Evolutionary conservation across 1,140 invertebrate genomes (phyloP), one percentile per base, ranked within the genome.

Genomic region (Amphibalanus amphitrite): DNA sequence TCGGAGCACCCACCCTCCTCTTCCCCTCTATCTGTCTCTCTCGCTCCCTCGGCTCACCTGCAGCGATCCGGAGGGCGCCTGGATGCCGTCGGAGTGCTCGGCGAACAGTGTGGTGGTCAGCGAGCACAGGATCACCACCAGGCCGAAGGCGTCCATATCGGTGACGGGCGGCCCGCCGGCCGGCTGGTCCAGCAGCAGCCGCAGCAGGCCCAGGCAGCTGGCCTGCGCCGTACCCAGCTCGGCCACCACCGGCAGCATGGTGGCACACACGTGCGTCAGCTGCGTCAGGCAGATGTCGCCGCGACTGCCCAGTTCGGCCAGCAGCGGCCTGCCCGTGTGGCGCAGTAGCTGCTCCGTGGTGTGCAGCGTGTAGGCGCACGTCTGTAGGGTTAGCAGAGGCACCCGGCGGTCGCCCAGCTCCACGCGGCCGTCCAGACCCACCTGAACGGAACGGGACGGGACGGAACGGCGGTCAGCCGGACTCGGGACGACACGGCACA

Each of bases 351-450:
- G 85, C 81, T 95, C 93, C 47, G 92, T 86, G 6, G 90, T 84
- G 77, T 91, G 87, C 73, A 97, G 87, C 6, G 94, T 95, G 79
- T 93, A 98, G 1, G 92, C 87, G 73, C 91, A 89, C 29, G 87
- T 90, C 77, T 89, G 87, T 90, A 90, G 95, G 25, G 85, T 84
- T 78, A 84, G 80, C 74, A 87, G 81, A 38, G 87, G 84, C 23
- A 90, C 81, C 64, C 87, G 80, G 15, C 81, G 79, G 77, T 90
- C 86, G 26, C 69, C 47, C 10, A 59, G 23, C 47, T 59, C 47
- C 6, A 40, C 3, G 10, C 13, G 6, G 28, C 20, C 69, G 69
- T 28, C 28, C 40, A 40, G 64, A 3, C 30, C 38, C 8, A 70
- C 13, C 40, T 40, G 30, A n/a, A n/a, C 23, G 0, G 69, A 47